Evolutionary conservation across 2,113 vertebrate species (phyloP).

Genomic region (Sorex araneus): DNA sequence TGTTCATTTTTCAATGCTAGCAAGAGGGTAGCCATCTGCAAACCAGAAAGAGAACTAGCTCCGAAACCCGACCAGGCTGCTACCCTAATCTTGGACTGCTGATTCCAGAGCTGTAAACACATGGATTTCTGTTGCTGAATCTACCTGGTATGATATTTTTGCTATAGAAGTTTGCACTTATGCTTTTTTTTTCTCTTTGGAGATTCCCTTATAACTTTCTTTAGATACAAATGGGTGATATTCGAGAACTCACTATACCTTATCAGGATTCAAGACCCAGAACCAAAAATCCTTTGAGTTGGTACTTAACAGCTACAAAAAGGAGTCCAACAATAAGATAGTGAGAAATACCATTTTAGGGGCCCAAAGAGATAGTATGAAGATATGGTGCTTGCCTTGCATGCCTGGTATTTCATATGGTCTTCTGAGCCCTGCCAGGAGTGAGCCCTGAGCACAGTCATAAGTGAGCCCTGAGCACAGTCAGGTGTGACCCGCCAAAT

Average conservation of each 20-base stretch:
- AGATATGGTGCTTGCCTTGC: too few species aligned
- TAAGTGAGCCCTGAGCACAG: too few species aligned
- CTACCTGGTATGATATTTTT: background rate
- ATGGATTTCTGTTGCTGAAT: background rate
- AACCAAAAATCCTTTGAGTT: conserved; percentile 1
- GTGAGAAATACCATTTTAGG: too few species aligned
- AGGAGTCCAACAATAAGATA: background rate
- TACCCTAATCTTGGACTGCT: background rate
- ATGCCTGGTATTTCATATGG: too few species aligned
- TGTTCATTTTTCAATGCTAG: background rate
- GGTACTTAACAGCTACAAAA: conserved; percentile 50
- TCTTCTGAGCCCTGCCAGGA: too few species aligned
- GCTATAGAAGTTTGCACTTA: background rate
- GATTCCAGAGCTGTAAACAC: background rate
- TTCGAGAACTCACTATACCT: background rate
- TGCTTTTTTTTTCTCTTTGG: background rate
- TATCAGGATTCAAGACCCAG: conserved; percentile 5
- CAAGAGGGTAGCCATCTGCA: background rate
- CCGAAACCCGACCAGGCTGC: background rate
- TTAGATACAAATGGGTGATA: background rate
- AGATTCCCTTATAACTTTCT: background rate
- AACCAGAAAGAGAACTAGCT: background rate
- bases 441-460: too few species aligned
- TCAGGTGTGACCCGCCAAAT: too few species aligned
- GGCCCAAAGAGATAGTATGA: too few species aligned